A percentile compares a stretch with the other conserved stretches of the same genome.
Evolutionary conservation across 2,888 invertebrate genomes (phyloP).

Genomic region (Agonopterix subpropinquella): DNA sequence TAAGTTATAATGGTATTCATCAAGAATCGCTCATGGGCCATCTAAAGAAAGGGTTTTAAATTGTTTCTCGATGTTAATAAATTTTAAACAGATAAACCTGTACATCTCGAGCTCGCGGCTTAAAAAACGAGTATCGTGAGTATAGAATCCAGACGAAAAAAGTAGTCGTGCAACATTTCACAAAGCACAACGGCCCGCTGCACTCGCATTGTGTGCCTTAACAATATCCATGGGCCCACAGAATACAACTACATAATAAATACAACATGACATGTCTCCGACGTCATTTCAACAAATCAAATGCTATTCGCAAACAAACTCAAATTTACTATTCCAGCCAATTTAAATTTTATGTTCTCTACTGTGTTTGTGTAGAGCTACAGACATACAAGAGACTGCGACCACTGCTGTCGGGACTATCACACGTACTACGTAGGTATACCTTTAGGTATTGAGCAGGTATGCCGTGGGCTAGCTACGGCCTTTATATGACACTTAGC

Average conservation of each 20-base stretch:
- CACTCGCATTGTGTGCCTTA: constrained; percentile 70
- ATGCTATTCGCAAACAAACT: constrained; percentile 58
- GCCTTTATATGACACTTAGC: constrained; percentile 4
- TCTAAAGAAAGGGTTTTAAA: constrained; percentile 70
- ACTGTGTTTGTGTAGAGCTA: neutral
- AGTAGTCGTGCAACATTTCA: constrained; percentile 76
- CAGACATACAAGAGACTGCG: no score
- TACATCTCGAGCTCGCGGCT: constrained; percentile 71
- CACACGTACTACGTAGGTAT: no score
- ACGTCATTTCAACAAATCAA: constrained; percentile 66
- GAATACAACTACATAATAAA: constrained; percentile 57
- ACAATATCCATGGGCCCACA: constrained; percentile 63
- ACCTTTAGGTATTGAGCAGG: no score
- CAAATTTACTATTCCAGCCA: constrained; percentile 57
- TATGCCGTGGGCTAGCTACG: no score
- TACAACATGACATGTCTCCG: constrained; percentile 53
- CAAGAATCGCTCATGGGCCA: constrained; percentile 59
- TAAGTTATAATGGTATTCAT: constrained; percentile 61
- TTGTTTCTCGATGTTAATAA: constrained; percentile 75
- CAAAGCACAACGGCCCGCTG: constrained; percentile 72
- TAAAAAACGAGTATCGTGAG: constrained; percentile 72
- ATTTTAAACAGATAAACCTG: constrained; percentile 76
- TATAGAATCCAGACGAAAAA: constrained; percentile 75
- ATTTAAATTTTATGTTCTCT: constrained; percentile 52
- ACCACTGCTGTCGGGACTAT: no score